Evolutionary conservation across 2,888 invertebrate species (phyloP).

Genomic region (Polietes domitor): DNA sequence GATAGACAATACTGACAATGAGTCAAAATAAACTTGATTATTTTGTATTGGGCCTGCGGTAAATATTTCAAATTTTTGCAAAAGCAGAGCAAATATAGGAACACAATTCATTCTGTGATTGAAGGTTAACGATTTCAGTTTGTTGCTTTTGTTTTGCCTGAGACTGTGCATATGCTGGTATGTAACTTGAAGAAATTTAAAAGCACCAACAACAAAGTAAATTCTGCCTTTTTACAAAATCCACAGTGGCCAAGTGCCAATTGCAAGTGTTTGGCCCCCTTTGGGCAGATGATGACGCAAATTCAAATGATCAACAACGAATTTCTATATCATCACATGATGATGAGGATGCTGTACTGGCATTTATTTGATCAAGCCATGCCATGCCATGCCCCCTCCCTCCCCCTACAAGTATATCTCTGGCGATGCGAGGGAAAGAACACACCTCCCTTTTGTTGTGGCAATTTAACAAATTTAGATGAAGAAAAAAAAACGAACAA

Average conservation of each 20-base stretch:
- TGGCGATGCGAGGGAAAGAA: slow-evolving; percentile 11
- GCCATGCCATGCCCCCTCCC: slow-evolving; percentile 42
- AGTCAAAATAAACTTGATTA: too few species aligned
- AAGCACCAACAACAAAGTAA: background rate
- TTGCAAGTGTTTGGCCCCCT: slow-evolving; percentile 42
- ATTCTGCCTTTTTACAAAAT: slow-evolving; percentile 19
- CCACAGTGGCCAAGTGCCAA: slow-evolving; percentile 44
- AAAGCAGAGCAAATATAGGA: too few species aligned
- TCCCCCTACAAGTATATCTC: slow-evolving; percentile 12
- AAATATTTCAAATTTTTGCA: too few species aligned
- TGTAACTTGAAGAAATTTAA: background rate
- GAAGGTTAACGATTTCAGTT: too few species aligned
- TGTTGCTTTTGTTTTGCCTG: too few species aligned
- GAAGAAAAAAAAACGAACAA: slow-evolving; percentile 9
- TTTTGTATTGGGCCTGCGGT: too few species aligned
- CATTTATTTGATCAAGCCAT: slow-evolving; percentile 40
- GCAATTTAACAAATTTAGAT: slow-evolving; percentile 51
- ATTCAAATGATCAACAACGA: slow-evolving; percentile 33
- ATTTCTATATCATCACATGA: slow-evolving; percentile 47
- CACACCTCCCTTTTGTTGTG: slow-evolving; percentile 63
- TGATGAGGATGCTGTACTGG: slow-evolving; percentile 32
- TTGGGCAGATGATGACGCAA: slow-evolving; percentile 47
- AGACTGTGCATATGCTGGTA: too few species aligned
- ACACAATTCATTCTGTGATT: too few species aligned
- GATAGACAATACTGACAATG: too few species aligned